Percentiles rank a stretch among this genome's conserved stretches.
phyloP scores from a whole-genome alignment of 2,888 invertebrate genomes.

The Tinea semifulvella region DNA sequence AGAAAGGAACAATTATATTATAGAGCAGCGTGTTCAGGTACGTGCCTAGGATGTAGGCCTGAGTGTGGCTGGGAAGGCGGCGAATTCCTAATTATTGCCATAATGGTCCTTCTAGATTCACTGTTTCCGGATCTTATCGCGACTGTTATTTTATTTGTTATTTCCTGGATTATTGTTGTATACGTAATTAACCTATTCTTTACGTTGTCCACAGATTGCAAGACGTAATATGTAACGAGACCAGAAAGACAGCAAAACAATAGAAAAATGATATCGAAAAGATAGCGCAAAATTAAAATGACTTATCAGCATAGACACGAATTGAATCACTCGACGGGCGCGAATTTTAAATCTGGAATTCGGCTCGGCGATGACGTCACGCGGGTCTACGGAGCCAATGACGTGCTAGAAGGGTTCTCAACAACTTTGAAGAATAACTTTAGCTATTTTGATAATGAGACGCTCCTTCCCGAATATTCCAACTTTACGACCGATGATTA shows the following conservation, averaged over 20 bases:
- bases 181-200: not conserved
- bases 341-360: not conserved
- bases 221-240: not conserved
- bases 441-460: slow-evolving; percentile 36
- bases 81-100: too few relatives aligned
- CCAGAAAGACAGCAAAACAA: not conserved
- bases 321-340: not conserved
- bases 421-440: slow-evolving; percentile 27
- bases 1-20: too few relatives aligned
- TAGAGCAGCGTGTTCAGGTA: too few relatives aligned
- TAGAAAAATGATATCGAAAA: not conserved
- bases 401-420: slow-evolving; percentile 17
- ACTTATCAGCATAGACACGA: not conserved
- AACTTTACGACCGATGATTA: slow-evolving; percentile 50
- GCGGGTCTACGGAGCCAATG: slow-evolving; percentile 20
- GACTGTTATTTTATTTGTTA: too few relatives aligned
- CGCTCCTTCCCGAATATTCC: slow-evolving; percentile 30
- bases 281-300: not conserved
- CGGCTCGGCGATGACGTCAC: slow-evolving; percentile 19
- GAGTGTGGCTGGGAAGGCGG: too few relatives aligned
- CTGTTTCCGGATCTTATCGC: too few relatives aligned
- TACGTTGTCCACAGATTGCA: not conserved
- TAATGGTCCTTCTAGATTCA: too few relatives aligned
- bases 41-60: too few relatives aligned
- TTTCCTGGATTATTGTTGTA: too few relatives aligned